Conservation (phyloP, 2,797 vertebrate genomes). For the Picus viridis region DNA sequence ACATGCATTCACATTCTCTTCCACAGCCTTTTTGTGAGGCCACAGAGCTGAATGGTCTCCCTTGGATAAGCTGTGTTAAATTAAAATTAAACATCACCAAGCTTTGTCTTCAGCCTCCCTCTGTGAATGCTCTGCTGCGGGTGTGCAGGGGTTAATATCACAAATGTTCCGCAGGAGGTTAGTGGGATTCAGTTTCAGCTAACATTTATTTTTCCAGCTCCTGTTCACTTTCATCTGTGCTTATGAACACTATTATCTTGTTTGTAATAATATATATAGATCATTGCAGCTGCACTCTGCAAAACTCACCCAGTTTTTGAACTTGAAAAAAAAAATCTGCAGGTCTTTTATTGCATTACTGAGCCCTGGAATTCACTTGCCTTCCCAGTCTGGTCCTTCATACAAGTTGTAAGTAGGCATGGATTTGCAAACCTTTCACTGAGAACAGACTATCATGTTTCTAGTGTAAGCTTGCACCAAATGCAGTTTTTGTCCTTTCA, state of each 20-base stretch:
- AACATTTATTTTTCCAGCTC: constrained; percentile 70
- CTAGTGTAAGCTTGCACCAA: neutral
- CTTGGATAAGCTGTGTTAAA: constrained; percentile 63
- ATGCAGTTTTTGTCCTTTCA: neutral
- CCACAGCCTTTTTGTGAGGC: neutral
- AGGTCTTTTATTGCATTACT: neutral
- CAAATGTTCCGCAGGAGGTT: constrained; percentile 62
- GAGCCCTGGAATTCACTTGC: neutral
- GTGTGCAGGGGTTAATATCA: constrained; percentile 63
- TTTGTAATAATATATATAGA: constrained; percentile 67
- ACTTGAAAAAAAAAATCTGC: neutral
- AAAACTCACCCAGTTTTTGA: constrained; percentile 50
- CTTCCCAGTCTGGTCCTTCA: neutral
- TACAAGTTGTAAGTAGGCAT: neutral
- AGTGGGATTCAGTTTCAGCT: constrained; percentile 64
- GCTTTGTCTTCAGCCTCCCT: constrained; percentile 55
- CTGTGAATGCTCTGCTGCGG: neutral
- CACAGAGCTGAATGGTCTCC: neutral
- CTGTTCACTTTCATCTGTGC: constrained; percentile 61
- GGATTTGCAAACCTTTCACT: neutral
- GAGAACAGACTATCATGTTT: neutral
- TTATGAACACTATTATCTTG: constrained; percentile 67
- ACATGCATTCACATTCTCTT: neutral
- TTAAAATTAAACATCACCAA: constrained; percentile 72
- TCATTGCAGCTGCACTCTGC: constrained; percentile 38